These are phyloP conservation scores for Nasonia oneida DNA, from an alignment of 2,888 invertebrate genomes.

Conservation along the genomic window DNA sequence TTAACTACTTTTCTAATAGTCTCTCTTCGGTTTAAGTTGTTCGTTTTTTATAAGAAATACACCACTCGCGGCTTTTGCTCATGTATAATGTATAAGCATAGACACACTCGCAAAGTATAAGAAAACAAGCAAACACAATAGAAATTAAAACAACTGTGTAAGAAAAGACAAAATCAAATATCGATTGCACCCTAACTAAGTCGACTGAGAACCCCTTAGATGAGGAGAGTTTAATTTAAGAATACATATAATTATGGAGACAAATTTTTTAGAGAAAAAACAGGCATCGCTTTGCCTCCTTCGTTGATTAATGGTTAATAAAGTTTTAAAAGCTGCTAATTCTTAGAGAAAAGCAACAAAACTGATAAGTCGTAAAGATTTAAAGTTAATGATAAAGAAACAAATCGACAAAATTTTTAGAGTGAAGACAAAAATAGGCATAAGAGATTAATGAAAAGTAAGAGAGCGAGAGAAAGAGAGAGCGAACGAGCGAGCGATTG, in stretches of 20 bases:
- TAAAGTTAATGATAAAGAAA: constrained; percentile 37
- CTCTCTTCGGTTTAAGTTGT: constrained; percentile 65
- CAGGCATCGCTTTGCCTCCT: constrained; percentile 56
- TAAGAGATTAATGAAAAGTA: constrained; percentile 37
- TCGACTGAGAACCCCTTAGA: constrained; percentile 56
- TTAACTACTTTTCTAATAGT: constrained; percentile 70
- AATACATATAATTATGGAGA: constrained; percentile 53
- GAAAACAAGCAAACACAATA: neutral
- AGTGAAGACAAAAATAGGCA: constrained; percentile 47
- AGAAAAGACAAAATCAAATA: constrained; percentile 55
- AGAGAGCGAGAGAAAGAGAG: constrained; percentile 27
- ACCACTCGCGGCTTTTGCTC: constrained; percentile 37
- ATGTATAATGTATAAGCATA: constrained; percentile 24
- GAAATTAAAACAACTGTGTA: constrained; percentile 3
- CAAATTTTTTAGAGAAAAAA: constrained; percentile 48
- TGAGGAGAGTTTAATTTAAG: constrained; percentile 62
- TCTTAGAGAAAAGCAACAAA: constrained; percentile 46
- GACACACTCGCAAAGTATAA: neutral
- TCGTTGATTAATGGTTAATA: constrained; percentile 60
- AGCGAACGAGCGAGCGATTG: neutral
- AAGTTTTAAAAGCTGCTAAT: constrained; percentile 56
- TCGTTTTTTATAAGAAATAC: constrained; percentile 50
- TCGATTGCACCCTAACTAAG: constrained; percentile 31
- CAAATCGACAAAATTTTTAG: constrained; percentile 46
- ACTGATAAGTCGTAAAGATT: constrained; percentile 50